Base-by-base conservation (phyloP, 2,797 vertebrate species). In the Chiroxiphia lanceolata region DNA sequence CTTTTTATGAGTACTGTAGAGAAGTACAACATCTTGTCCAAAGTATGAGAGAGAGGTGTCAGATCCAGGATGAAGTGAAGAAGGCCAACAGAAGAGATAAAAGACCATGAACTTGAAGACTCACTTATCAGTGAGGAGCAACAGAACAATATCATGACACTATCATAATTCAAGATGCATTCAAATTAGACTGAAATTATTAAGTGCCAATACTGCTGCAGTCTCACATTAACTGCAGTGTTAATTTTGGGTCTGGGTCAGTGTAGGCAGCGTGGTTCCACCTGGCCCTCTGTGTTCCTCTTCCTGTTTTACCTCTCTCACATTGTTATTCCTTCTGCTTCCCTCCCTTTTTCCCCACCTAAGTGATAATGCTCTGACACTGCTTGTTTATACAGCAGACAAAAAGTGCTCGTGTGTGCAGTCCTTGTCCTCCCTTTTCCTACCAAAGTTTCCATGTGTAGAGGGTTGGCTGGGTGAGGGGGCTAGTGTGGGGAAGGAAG, bases 231-330 rank as follows among this genome's bases (percentile, higher is more conserved):
- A 70, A 64, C 42, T 33, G 27, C 63, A 48, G 15, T 13, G 19
- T 80, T 47, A 48, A 21, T 85, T 42, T 36, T 70, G 36, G 36
- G 34, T 34, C 44, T n/a, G 44, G 25, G 36, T 51, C 82, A 71
- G 18, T 1, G 6, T 60, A 29, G 0, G 0, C 44, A 69, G 61
- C 15, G 61, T 75, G 18, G 15, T 86, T 21, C 4, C 45, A 87
- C 54, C 47, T 29, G 42, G 27, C 0, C 0, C 4, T 34, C 2
- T 15, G 2, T 23, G 29, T 11, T 86, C 31, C 33, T 54, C 15
- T 44, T 48, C 59, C 38, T 19, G 7, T 70, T 90, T 78, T 67
- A 31, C 12, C 13, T 54, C 72, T 90, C 45, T 45, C 22, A 11
- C 11, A 7, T 3, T 42, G 31, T n/a, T 47, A 44, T 61, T 78